Base-by-base conservation (phyloP, 2,113 vertebrate species). In the Lichenostomus cassidix region DNA sequence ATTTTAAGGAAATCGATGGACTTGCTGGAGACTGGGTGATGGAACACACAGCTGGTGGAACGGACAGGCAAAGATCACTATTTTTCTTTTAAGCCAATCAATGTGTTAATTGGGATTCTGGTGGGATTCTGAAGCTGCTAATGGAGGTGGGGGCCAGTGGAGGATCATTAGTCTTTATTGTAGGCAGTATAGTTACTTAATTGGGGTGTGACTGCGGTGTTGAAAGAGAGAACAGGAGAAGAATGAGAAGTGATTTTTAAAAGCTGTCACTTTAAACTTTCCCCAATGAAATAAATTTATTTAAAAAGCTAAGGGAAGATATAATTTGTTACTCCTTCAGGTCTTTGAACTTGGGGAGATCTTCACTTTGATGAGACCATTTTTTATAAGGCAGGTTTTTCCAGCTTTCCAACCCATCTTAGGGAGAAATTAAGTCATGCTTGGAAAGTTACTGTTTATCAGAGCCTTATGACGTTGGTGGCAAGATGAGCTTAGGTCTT, bases 41-140 rank as follows among this genome's bases (percentile, higher is more conserved):
- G 81, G 96, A 95, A 84, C 90, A 94, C 90, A 68, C 95, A 96
- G 95, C 90, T 96, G 95, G 93, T 89, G 41, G 80, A 92, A 89
- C n/a, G 83, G 94, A 88, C 86, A 76, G 92, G 73, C 86, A 93
- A 89, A 93, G 93, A 97, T 96, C 93, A 92, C 90, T 95, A 82
- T 84, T 93, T 95, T 91, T 83, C 89, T 96, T 97, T 96, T 93
- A 96, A 96, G 88, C 80, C 94, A 92, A 97, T 96, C 96, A 92
- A 96, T 96, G 93, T 93, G 95, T 93, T 95, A 97, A 97, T 96
- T 96, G 73, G 93, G 95, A 93, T 94, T 86, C 95, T 97, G 93
- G 94, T 95, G 88, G 90, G 90, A 94, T 95, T 94, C 80, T 96
- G 95, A 95, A 90, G 90, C 80, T 91, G 93, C 92, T 96, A 92